Percentiles rank a stretch among this genome's conserved stretches.
phyloP scores from a whole-genome alignment of 1,140 invertebrate genomes.

The Orussus abietinus region DNA sequence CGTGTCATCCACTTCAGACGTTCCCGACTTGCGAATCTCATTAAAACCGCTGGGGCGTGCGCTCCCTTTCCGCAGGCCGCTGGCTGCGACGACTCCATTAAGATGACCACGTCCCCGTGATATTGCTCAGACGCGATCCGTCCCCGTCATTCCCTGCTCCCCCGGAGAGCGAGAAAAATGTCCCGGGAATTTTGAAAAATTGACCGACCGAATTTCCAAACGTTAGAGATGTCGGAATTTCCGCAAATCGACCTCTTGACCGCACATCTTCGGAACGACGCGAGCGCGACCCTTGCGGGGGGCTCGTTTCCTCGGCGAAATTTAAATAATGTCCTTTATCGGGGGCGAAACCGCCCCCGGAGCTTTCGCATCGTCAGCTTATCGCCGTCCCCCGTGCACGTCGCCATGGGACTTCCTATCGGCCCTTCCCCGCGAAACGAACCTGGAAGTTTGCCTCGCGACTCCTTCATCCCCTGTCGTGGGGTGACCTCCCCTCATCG shows the following conservation, averaged over 20 bases:
- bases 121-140: constrained; percentile 41
- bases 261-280: background rate
- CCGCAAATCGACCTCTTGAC: too few relatives aligned
- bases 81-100: constrained; percentile 41
- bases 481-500: too few relatives aligned
- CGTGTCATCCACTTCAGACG: constrained; percentile 32
- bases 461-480: too few relatives aligned
- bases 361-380: constrained; percentile 30
- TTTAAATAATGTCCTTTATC: constrained; percentile 51
- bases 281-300: constrained; percentile 26
- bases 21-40: constrained; percentile 45
- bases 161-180: too few relatives aligned
- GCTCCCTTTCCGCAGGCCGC: constrained; percentile 30
- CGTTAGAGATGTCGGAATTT: too few relatives aligned
- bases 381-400: background rate
- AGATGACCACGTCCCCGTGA: constrained; percentile 52
- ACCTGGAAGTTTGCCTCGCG: too few relatives aligned
- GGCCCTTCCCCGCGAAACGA: too few relatives aligned
- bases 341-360: constrained; percentile 23
- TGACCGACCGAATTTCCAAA: too few relatives aligned
- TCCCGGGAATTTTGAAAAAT: too few relatives aligned
- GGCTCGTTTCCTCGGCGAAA: too few relatives aligned
- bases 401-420: constrained; percentile 14
- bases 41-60: constrained; percentile 50
- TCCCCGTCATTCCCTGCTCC: too few relatives aligned